Conservation (phyloP, 1,140 invertebrate genomes). For the Bacillus rossius region DNA sequence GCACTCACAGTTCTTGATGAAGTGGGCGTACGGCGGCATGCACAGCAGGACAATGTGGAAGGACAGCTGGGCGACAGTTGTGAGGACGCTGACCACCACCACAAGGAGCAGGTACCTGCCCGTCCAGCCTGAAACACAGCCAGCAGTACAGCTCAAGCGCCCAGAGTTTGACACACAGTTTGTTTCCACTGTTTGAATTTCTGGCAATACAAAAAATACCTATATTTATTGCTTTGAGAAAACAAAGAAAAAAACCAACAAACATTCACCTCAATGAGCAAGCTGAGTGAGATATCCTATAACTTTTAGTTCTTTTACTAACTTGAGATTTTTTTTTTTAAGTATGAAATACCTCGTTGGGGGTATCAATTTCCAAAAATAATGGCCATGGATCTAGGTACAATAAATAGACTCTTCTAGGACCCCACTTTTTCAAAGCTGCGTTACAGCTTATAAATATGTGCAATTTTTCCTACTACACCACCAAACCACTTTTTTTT, state of each 20-base stretch:
- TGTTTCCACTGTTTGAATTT: background rate
- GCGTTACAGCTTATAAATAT: too few species aligned
- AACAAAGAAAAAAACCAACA: background rate
- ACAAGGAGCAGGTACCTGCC: slow-evolving; percentile 69
- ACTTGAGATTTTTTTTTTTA: too few species aligned
- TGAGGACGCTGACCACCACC: slow-evolving; percentile 57
- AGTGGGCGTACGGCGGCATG: slow-evolving; percentile 58
- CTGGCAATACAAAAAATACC: background rate
- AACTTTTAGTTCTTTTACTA: too few species aligned
- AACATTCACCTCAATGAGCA: background rate
- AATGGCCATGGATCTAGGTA: too few species aligned
- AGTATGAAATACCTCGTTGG: too few species aligned
- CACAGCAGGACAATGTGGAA: slow-evolving; percentile 71
- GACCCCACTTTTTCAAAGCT: too few species aligned
- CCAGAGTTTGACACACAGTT: background rate
- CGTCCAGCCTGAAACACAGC: slow-evolving; percentile 52
- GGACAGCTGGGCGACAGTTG: slow-evolving; percentile 59
- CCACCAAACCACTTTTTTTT: too few species aligned
- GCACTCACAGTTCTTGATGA: slow-evolving; percentile 53
- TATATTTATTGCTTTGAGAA: background rate
- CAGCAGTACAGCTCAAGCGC: slow-evolving; percentile 7
- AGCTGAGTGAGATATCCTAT: background rate
- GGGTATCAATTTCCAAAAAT: too few species aligned
- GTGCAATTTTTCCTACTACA: too few species aligned
- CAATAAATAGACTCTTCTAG: too few species aligned